Percentiles rank a stretch among this genome's conserved stretches.
phyloP scores from a whole-genome alignment of 2,888 invertebrate genomes.

The Drosophila merina region DNA sequence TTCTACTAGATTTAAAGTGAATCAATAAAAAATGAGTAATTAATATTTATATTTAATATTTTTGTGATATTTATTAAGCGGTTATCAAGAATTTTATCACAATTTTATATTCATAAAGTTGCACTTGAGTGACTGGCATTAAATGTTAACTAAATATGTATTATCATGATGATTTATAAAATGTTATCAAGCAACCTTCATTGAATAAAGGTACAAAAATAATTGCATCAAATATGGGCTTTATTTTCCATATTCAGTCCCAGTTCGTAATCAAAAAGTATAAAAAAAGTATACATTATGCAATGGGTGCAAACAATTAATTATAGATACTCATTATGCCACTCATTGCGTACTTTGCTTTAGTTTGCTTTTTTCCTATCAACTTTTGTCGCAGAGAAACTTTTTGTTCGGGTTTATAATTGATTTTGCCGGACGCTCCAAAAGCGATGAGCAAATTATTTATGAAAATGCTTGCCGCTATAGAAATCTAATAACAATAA shows the following conservation, averaged over 20 bases:
- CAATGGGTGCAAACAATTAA: conserved; percentile 30
- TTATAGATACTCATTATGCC: conserved; percentile 25
- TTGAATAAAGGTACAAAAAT: neutral
- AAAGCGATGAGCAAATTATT: conserved; percentile 34
- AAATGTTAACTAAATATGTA: neutral
- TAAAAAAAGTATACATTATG: conserved; percentile 21
- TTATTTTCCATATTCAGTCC: neutral
- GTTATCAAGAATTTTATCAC: too few species aligned
- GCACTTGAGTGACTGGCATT: too few species aligned
- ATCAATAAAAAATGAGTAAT: too few species aligned
- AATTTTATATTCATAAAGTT: too few species aligned
- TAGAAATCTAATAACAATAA: conserved; percentile 77
- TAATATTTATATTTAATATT: too few species aligned
- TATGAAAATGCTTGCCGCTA: conserved; percentile 43
- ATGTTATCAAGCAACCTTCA: neutral
- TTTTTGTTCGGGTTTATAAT: conserved; percentile 54
- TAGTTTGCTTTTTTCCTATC: conserved; percentile 23
- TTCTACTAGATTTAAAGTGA: too few species aligned
- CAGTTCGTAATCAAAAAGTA: neutral
- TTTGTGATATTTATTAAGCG: too few species aligned
- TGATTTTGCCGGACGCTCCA: conserved; percentile 44
- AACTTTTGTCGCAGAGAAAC: conserved; percentile 59
- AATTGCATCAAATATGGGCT: neutral
- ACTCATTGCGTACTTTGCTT: conserved; percentile 11
- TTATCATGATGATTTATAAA: neutral